These are phyloP conservation scores for Luehdorfia chinensis DNA, from an alignment of 1,140 invertebrate genomes.

Conservation along the genomic window DNA sequence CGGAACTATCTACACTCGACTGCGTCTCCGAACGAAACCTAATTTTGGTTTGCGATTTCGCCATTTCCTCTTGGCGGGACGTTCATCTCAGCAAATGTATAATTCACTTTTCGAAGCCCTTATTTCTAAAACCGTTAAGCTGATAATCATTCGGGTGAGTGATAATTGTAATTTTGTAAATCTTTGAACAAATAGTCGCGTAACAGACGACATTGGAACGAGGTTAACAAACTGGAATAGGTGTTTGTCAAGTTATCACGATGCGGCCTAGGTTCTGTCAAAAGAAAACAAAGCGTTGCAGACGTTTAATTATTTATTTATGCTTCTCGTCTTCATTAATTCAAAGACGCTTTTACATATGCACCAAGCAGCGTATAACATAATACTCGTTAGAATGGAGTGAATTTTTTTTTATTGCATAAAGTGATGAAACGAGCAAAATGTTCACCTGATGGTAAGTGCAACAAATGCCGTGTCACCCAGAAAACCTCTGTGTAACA, in stretches of 20 bases:
- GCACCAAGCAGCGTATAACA: too few species aligned
- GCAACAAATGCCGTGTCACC: too few species aligned
- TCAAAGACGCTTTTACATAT: conserved; percentile 1
- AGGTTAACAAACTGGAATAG: conserved; percentile 38
- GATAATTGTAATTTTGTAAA: conserved; percentile 33
- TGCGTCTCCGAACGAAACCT: conserved; percentile 40
- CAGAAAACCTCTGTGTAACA: too few species aligned
- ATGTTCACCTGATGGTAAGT: too few species aligned
- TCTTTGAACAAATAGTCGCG: conserved; percentile 37
- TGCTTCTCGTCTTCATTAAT: conserved; percentile 5
- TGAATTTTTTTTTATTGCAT: too few species aligned
- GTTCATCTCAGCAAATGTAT: too few species aligned
- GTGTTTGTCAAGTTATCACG: conserved; percentile 28
- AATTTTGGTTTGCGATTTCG: conserved; percentile 38
- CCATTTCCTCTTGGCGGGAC: conserved; percentile 29
- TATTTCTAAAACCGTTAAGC: too few species aligned
- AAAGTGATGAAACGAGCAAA: too few species aligned
- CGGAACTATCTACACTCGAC: conserved; percentile 29
- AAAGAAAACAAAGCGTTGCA: conserved; percentile 10
- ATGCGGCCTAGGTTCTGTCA: neutral
- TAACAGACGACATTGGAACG: conserved; percentile 34
- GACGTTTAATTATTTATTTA: conserved; percentile 11
- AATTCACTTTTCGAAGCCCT: too few species aligned
- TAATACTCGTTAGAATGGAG: too few species aligned
- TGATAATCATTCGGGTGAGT: too few species aligned